phyloP scores from a whole-genome alignment of 2,797 vertebrate species.

The Dendrocincla tyrannina region DNA sequence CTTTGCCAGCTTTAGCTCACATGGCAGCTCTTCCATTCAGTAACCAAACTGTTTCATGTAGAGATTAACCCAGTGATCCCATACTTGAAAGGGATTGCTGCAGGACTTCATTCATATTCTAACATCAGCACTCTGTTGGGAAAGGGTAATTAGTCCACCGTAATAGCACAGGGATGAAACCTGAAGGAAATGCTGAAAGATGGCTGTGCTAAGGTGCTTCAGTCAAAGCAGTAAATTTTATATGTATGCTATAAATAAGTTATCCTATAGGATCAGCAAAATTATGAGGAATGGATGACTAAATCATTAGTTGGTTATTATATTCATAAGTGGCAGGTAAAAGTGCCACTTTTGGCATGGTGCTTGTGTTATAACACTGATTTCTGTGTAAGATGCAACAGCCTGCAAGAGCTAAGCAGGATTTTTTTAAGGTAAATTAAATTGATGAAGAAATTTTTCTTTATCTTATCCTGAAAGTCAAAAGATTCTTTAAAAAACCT shows the following conservation, averaged over 20 bases:
- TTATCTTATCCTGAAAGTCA: neutral
- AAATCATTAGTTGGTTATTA: neutral
- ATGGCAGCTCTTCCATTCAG: slow-evolving; percentile 55
- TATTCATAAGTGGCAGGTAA: neutral
- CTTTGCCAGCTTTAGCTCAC: slow-evolving; percentile 65
- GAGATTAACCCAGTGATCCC: slow-evolving; percentile 74
- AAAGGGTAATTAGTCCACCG: slow-evolving; percentile 61
- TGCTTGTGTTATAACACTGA: neutral
- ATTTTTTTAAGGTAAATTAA: neutral
- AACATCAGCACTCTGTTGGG: slow-evolving; percentile 29
- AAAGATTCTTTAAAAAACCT: neutral
- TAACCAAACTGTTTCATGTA: slow-evolving; percentile 68
- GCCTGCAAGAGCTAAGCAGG: neutral
- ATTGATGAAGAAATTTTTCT: neutral
- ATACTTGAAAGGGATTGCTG: slow-evolving; percentile 70
- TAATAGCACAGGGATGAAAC: slow-evolving; percentile 35
- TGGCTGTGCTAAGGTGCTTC: neutral
- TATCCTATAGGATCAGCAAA: neutral
- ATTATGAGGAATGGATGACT: neutral
- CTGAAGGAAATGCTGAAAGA: slow-evolving; percentile 14
- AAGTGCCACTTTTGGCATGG: neutral
- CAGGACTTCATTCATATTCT: slow-evolving; percentile 71
- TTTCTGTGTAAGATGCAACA: neutral
- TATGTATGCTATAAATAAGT: neutral
- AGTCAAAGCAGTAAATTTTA: neutral